Conservation (phyloP, 2,113 vertebrate genomes). For the Lathamus discolor region DNA sequence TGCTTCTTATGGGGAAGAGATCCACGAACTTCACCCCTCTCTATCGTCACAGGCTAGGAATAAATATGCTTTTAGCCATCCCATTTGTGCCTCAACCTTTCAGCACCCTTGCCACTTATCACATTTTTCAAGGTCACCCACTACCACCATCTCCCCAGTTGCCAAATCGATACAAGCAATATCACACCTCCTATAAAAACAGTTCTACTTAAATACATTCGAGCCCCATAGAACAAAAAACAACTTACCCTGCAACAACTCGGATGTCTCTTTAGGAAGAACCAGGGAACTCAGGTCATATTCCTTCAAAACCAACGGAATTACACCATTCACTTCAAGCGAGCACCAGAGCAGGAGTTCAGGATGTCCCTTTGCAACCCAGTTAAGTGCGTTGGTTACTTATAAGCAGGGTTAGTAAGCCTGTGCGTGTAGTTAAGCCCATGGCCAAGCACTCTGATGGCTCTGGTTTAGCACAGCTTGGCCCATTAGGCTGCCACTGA, state of each 20-base stretch:
- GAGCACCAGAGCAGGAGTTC: not conserved
- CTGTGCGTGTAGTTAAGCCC: not conserved
- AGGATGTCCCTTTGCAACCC: not conserved
- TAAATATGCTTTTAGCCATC: slow-evolving; percentile 63
- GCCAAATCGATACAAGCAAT: slow-evolving; percentile 63
- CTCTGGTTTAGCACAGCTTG: not conserved
- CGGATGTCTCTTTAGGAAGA: not conserved
- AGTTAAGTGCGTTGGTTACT: no score
- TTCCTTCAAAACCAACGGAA: not conserved
- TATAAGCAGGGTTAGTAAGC: not conserved
- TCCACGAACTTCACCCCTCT: slow-evolving; percentile 20
- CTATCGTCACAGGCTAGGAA: not conserved
- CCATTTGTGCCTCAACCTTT: slow-evolving; percentile 70
- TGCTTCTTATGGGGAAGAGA: not conserved
- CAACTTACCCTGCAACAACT: not conserved
- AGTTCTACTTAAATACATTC: not conserved
- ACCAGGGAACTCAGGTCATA: not conserved
- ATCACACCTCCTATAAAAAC: slow-evolving; percentile 62
- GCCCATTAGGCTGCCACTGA: not conserved
- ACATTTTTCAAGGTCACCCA: slow-evolving; percentile 74
- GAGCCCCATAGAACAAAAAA: not conserved
- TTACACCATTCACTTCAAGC: not conserved
- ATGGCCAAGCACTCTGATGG: not conserved
- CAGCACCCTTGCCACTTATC: slow-evolving; percentile 75
- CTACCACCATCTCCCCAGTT: slow-evolving; percentile 53